Evolutionary conservation across 2,888 invertebrate genomes (phyloP), one percentile per base, ranked within the genome.

Genomic region (Mayetiola destructor): DNA sequence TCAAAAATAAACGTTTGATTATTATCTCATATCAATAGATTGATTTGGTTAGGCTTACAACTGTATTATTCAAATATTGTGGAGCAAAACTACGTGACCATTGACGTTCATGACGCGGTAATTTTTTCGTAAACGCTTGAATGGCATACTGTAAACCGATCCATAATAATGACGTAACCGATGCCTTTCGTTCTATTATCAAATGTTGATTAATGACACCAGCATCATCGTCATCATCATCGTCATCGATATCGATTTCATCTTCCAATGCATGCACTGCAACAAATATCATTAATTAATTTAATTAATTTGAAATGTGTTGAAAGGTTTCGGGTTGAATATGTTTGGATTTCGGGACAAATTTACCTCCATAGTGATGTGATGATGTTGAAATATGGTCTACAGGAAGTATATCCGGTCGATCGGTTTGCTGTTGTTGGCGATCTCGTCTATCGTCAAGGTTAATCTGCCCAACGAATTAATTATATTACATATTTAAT

Each of bases 11-110:
- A 37, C 30, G 16, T 54, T 6, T 32, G 6, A 12, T 55, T 67
- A 72, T 56, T 68, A 72, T n/a, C n/a, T n/a, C n/a, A n/a, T n/a
- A n/a, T n/a, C n/a, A n/a, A n/a, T n/a, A n/a, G n/a, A n/a, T n/a
- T n/a, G n/a, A n/a, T n/a, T n/a, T n/a, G n/a, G n/a, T n/a, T n/a
- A 8, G 27, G 9, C n/a, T 8, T 5, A n/a, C 20, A 27, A 48
- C 23, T 27, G 48, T 27, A 27, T n/a, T 27, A 48, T 48, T 63
- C 62, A 71, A 64, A 64, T 73, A 69, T 63, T 76, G 73, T 62
- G 77, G 81, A 61, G 74, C 84, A 71, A 78, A 88, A 74, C 78
- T 88, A 37, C 88, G 76, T 29, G 88, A 87, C 77, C 81, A 82
- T 64, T 82, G 81, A 61, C 74, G 75, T 39, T 79, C 68, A 67